Percentiles rank a stretch among this genome's conserved stretches.
Conservation (phyloP, 53 echinoderm and acorn worm species). For the Pentamera pediparva region DNA sequence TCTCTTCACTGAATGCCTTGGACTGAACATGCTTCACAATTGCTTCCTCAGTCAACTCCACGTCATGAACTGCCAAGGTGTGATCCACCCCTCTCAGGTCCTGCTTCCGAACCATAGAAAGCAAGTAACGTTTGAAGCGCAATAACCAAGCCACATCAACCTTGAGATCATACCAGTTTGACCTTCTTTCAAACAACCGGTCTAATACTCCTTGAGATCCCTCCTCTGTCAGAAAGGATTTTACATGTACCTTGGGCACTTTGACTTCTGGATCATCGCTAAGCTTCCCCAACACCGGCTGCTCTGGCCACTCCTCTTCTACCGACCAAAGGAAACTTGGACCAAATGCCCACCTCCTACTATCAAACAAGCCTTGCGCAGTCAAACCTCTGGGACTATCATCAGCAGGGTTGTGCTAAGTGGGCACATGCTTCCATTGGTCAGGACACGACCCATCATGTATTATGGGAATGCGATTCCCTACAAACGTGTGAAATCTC, state of each 20-base stretch:
- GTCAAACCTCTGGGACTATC: constrained; percentile 41
- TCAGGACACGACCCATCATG: constrained; percentile 3
- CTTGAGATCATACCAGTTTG: constrained; percentile 26
- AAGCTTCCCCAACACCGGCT: too few species aligned
- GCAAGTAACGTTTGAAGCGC: constrained; percentile 5
- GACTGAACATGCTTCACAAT: constrained; percentile 24
- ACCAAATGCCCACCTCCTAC: constrained; percentile 23
- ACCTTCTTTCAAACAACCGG: not conserved
- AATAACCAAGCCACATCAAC: constrained; percentile 47
- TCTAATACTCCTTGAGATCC: not conserved
- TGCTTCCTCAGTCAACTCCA: constrained; percentile 3
- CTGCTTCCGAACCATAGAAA: not conserved
- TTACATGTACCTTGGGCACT: not conserved
- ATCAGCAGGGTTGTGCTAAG: too few species aligned
- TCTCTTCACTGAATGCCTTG: not conserved
- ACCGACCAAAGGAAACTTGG: constrained; percentile 31
- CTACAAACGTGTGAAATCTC: constrained; percentile 28
- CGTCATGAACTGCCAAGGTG: not conserved
- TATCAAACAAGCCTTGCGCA: constrained; percentile 6
- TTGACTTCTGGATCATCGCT: not conserved
- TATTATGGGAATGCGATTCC: constrained; percentile 22
- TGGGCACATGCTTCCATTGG: constrained; percentile 25
- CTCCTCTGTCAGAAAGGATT: not conserved
- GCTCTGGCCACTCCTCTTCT: not conserved
- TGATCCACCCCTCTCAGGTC: not conserved